Base-by-base conservation (phyloP, 2,888 invertebrate genomes). In the Stramonita haemastoma region DNA sequence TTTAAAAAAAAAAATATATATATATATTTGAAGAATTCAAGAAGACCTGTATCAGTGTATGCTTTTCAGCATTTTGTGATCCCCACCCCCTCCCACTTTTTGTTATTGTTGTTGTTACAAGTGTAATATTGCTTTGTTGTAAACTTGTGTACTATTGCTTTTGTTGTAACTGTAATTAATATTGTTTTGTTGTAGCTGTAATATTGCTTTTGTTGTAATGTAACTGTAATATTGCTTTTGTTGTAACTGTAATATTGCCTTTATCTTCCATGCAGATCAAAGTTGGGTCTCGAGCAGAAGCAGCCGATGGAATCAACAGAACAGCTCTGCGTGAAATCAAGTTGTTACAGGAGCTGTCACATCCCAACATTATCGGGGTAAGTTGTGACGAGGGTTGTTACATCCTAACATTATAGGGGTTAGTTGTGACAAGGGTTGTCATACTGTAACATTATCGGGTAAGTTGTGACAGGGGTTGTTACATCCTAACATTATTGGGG, bases 251-350 rank as follows among this genome's bases (percentile, higher is more conserved):
- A 1, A 1, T 81, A 36, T 13, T 34, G 8, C 66, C 1, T 34
- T 86, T 86, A 34, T 32, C 29, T 11, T 66, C 17, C 17, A 79
- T 89, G 5, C 93, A 97, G 97, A 99, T 99, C 66, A 99, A 99
- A 97, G 97, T 99, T 90, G 99, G 96, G 1, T 96, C 96, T 13
- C 97, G 98, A 87, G 97, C 98, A 90, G 99, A 99, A 96, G 99
- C 99, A 26, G 98, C 98, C 94, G 99, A 99, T 97, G 99, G 99
- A 32, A 99, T 99, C 90, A 99, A 99, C 96, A 97, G 99, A 93
- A 99, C 99, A 26, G 99, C 99, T 1, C 96, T 99, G 56, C 97
- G 99, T 94, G 99, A 99, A 97, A 99, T 99, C 87, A 99, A 99
- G 96, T 96, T 99, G 57, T 96, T 99, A 88, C 99, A 99, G 96